A percentile compares a stretch with the other conserved stretches of the same genome.
These are phyloP conservation scores for Cygnus olor DNA, from an alignment of 2,797 vertebrate genomes.

Conservation along the genomic window DNA sequence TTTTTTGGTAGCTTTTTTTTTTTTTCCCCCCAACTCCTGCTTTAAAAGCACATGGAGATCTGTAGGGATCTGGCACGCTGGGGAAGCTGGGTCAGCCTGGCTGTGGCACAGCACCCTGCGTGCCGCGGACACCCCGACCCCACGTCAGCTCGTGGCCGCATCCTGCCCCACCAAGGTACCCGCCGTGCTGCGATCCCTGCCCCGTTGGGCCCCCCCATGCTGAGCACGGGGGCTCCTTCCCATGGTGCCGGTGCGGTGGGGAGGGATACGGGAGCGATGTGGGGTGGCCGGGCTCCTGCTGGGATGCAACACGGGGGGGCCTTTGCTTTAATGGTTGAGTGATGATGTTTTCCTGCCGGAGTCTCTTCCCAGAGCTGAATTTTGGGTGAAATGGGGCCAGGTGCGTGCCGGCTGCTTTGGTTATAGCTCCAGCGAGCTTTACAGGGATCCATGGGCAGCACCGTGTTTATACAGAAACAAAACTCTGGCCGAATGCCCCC, in stretches of 20 bases:
- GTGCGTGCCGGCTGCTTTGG: too few species aligned
- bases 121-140: background rate
- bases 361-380: background rate
- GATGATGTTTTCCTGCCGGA: background rate
- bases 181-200: fast-evolving
- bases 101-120: too few species aligned
- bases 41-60: background rate
- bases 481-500: fast-evolving
- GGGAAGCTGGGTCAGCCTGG: background rate
- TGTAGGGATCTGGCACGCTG: fast-evolving
- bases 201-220: fast-evolving
- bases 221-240: background rate
- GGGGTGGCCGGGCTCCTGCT: too few species aligned
- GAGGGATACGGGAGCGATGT: fast-evolving
- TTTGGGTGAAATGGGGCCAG: too few species aligned
- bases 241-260: fast-evolving
- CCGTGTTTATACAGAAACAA: background rate
- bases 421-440: too few species aligned
- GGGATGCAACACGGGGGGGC: too few species aligned
- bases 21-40: background rate
- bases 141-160: background rate
- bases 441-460: too few species aligned
- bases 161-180: background rate
- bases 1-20: background rate
- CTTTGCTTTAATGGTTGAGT: background rate